Conservation (phyloP, 2,113 vertebrate species). For the Ammodytes marinus region DNA sequence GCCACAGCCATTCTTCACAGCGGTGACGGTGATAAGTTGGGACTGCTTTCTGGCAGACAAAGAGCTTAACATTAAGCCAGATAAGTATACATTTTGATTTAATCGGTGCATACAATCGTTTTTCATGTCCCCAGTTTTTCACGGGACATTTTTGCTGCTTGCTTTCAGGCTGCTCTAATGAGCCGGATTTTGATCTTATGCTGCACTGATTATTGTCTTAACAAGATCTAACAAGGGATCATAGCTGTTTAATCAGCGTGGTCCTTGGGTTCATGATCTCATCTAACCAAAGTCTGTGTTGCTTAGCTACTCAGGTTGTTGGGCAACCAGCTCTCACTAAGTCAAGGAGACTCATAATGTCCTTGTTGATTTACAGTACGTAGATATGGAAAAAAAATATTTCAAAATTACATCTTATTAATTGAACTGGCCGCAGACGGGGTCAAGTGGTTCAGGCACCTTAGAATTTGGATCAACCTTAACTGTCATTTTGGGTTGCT, state of each 20-base stretch:
- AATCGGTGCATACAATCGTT: conserved; percentile 24
- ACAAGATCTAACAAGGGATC: background rate
- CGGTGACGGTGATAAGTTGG: conserved; percentile 8
- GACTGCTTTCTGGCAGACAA: conserved; percentile 22
- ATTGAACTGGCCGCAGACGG: background rate
- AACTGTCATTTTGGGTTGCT: background rate
- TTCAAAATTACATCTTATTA: background rate
- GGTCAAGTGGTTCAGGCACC: background rate
- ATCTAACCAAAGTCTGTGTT: conserved; percentile 8
- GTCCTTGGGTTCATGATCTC: background rate
- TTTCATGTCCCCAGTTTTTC: background rate
- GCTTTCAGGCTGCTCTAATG: conserved; percentile 10
- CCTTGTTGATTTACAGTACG: background rate
- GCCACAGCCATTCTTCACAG: conserved; percentile 28
- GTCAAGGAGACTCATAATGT: background rate
- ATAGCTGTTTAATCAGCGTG: background rate
- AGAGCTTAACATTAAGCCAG: conserved; percentile 25
- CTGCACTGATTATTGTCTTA: background rate
- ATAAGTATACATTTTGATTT: conserved; percentile 27
- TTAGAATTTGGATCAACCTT: background rate
- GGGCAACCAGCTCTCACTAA: background rate
- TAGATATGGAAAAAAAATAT: background rate
- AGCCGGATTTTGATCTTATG: conserved; percentile 18
- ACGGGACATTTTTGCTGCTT: too few relatives aligned
- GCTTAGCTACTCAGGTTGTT: background rate